Conservation (phyloP, 1,140 invertebrate species). For the Lordiphosa mommai region DNA sequence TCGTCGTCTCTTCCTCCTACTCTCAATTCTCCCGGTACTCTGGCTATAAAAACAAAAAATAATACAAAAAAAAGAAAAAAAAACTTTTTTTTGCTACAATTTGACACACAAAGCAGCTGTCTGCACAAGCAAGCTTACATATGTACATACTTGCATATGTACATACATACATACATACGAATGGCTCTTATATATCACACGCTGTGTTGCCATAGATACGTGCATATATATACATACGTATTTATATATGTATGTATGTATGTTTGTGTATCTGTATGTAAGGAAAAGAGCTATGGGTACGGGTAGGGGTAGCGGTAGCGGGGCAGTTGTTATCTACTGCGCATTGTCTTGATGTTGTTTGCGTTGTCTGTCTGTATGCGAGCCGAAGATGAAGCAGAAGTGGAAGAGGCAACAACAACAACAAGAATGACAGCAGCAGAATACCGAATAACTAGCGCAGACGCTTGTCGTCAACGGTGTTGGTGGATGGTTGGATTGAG, state of each 20-base stretch:
- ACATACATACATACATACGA: no score
- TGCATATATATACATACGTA: constrained; percentile 23
- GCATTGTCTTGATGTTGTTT: constrained; percentile 75
- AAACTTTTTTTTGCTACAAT: constrained; percentile 48
- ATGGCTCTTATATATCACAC: constrained; percentile 50
- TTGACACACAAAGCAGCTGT: constrained; percentile 58
- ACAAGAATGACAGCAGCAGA: constrained; percentile 40
- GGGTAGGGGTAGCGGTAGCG: constrained; percentile 7
- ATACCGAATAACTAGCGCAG: constrained; percentile 68
- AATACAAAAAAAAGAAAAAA: not conserved
- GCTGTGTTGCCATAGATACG: constrained; percentile 67
- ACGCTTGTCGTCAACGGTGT: constrained; percentile 41
- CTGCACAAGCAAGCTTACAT: constrained; percentile 50
- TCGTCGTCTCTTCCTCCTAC: constrained; percentile 17
- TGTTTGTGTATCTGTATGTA: constrained; percentile 9
- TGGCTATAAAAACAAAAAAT: constrained; percentile 24
- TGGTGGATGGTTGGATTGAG: constrained; percentile 10
- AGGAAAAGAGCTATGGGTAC: constrained; percentile 2
- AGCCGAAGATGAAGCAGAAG: constrained; percentile 31
- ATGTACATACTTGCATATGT: constrained; percentile 5
- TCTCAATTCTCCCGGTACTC: constrained; percentile 3
- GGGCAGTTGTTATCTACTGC: constrained; percentile 67
- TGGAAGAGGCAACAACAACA: constrained; percentile 47
- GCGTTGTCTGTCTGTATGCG: constrained; percentile 54
- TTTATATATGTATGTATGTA: constrained; percentile 1